These are phyloP conservation scores for Eugnorisma glareosa DNA, from an alignment of 2,888 invertebrate genomes.

Conservation along the genomic window DNA sequence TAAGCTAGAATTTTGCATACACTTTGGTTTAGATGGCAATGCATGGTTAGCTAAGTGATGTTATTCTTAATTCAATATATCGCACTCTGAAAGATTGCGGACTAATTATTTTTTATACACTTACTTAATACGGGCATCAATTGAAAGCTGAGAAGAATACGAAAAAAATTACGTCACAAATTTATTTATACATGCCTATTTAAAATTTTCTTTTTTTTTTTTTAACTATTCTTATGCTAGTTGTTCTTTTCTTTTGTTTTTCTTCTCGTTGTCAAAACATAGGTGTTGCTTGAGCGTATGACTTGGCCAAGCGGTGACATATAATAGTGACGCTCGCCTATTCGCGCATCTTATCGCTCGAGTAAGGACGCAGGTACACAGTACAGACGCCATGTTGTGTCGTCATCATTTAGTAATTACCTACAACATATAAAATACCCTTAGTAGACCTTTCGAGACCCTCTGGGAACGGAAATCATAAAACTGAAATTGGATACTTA, in stretches of 20 bases:
- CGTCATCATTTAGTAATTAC: conserved; percentile 29
- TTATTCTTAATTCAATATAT: background rate
- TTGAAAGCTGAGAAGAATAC: no score
- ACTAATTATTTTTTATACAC: background rate
- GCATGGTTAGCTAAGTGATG: background rate
- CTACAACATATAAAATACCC: conserved; percentile 33
- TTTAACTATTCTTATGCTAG: no score
- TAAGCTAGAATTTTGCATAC: background rate
- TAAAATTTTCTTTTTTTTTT: no score
- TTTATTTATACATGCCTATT: no score
- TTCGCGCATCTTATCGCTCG: background rate
- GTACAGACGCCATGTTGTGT: conserved; percentile 27
- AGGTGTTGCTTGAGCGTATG: background rate
- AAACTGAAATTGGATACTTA: conserved; percentile 52
- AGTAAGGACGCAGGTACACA: background rate
- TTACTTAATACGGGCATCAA: no score
- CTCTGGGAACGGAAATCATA: conserved; percentile 28
- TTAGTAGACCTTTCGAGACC: background rate
- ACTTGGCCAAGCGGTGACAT: background rate
- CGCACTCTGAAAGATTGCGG: background rate
- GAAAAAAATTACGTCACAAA: no score
- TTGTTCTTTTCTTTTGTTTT: no score
- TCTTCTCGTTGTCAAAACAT: background rate
- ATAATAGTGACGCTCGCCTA: background rate
- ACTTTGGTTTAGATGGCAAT: background rate